Conservation (phyloP, 2,797 vertebrate genomes). For the Columba guinea region DNA sequence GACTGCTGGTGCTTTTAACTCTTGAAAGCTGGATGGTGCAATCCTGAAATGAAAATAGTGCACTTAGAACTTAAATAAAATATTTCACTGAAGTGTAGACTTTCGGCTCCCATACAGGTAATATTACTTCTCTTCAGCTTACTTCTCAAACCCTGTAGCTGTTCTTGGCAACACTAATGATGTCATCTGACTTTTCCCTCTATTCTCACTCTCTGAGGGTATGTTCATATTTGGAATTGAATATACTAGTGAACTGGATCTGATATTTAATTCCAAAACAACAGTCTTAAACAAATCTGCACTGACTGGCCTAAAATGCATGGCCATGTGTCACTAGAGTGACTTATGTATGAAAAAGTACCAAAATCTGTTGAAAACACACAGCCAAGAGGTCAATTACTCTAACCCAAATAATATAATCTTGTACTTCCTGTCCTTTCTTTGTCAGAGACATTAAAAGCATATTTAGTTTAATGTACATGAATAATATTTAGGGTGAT, state of each 20-base stretch:
- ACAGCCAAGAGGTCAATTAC: neutral
- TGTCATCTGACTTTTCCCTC: constrained; percentile 32
- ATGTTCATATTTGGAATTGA: neutral
- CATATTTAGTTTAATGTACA: neutral
- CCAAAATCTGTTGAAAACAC: neutral
- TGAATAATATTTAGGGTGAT: neutral
- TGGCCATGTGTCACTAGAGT: neutral
- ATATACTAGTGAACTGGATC: neutral
- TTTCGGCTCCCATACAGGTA: neutral
- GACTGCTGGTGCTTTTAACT: neutral
- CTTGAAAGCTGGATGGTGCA: neutral
- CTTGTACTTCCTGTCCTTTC: neutral
- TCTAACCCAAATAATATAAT: neutral
- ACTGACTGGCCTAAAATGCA: neutral
- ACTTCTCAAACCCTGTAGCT: neutral
- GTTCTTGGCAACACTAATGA: neutral
- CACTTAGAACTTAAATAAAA: neutral
- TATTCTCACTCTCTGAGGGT: neutral
- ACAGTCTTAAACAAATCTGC: neutral
- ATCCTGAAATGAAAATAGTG: neutral
- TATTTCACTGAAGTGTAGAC: neutral
- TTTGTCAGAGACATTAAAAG: neutral
- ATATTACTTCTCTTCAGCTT: neutral
- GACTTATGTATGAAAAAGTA: neutral
- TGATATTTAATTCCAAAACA: constrained; percentile 5